These are phyloP conservation scores for Ochropleura plecta DNA, from an alignment of 2,888 invertebrate species.

Conservation along the genomic window DNA sequence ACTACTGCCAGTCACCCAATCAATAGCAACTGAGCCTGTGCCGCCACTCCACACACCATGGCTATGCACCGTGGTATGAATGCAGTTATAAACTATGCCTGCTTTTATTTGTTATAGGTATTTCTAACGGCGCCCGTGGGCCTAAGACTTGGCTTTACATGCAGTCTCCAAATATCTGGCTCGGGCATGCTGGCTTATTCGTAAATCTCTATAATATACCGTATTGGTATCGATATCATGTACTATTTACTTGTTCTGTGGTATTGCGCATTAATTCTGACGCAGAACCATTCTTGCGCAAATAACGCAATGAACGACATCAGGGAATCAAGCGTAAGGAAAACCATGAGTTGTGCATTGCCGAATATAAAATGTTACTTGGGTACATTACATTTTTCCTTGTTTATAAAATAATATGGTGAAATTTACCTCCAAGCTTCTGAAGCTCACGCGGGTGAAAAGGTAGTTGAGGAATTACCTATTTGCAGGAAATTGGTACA, in stretches of 20 bases:
- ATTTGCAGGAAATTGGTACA: neutral
- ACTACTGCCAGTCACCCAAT: slow-evolving; percentile 9
- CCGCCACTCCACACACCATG: neutral
- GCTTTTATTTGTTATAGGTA: no score
- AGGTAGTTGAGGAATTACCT: neutral
- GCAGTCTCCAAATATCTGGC: no score
- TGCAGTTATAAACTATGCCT: neutral
- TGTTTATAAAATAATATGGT: neutral
- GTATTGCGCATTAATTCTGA: slow-evolving; percentile 11
- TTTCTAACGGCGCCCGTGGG: no score
- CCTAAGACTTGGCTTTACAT: no score
- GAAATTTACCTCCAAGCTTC: neutral
- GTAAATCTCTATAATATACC: neutral
- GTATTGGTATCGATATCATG: neutral
- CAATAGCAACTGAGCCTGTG: slow-evolving; percentile 8
- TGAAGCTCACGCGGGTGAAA: neutral
- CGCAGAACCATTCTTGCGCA: slow-evolving; percentile 17
- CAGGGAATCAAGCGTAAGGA: slow-evolving; percentile 27
- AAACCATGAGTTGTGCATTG: slow-evolving; percentile 1
- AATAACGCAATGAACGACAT: slow-evolving; percentile 8
- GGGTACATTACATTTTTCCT: neutral
- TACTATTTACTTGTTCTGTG: no score
- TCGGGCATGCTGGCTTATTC: neutral
- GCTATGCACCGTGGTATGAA: neutral
- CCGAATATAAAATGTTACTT: slow-evolving; percentile 10